A percentile compares a stretch with the other conserved stretches of the same genome.
These are phyloP conservation scores for Pegea sp. DNA, from an alignment of 23 tunicate species.

Conservation along the genomic window DNA sequence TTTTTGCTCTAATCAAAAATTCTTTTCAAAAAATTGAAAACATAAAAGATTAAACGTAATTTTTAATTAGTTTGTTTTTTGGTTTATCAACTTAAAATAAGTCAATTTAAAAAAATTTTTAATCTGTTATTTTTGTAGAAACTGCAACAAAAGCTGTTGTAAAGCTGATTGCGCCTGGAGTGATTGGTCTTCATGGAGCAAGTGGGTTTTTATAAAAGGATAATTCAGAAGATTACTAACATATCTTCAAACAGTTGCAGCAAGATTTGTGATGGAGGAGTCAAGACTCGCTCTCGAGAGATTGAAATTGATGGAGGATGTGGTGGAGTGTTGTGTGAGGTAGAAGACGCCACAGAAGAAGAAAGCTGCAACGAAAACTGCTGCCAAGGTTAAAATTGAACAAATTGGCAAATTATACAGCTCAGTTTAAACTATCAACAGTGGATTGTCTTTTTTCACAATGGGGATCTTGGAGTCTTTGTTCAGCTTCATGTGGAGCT, in stretches of 20 bases:
- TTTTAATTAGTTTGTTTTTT: too few relatives aligned
- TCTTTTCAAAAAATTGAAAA: too few relatives aligned
- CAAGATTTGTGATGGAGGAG: too few relatives aligned
- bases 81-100: too few relatives aligned
- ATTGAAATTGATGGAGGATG: too few relatives aligned
- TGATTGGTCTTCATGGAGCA: slow-evolving; percentile 9
- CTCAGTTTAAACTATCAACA: not conserved
- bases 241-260: too few relatives aligned
- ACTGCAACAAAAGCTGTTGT: slow-evolving; percentile 12
- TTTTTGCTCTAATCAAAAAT: too few relatives aligned
- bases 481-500: not conserved
- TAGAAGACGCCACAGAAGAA: too few relatives aligned
- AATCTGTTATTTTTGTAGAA: not conserved
- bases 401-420: not conserved
- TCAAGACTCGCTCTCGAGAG: too few relatives aligned
- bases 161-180: slow-evolving; percentile 5
- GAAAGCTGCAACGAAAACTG: slow-evolving; percentile 7
- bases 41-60: too few relatives aligned
- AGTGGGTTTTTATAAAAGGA: not conserved
- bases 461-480: not conserved
- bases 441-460: not conserved
- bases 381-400: not conserved
- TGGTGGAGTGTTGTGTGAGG: too few relatives aligned
- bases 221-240: too few relatives aligned
- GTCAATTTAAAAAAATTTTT: not conserved